Evolutionary conservation across 2,797 vertebrate species (phyloP).

Genomic region (Furcifer pardalis): DNA sequence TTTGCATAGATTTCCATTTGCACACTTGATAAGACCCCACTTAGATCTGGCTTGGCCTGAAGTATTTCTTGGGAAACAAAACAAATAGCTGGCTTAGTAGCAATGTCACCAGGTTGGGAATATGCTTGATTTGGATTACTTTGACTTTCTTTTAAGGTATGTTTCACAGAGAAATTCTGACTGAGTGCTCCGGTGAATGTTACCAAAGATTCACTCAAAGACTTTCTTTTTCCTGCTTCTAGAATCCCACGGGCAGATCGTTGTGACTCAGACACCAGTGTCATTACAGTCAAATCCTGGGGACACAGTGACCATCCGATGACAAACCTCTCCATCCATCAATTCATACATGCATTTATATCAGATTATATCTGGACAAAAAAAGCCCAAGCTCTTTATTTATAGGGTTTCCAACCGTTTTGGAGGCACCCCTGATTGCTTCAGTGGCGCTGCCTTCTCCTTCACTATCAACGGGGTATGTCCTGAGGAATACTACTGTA

Average conservation of each 20-base stretch:
- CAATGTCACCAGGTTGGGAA: not conserved
- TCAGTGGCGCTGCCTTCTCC: not conserved
- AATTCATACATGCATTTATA: not conserved
- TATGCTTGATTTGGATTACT: not conserved
- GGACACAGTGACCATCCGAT: constrained; percentile 20
- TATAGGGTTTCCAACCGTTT: not conserved
- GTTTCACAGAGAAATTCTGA: not conserved
- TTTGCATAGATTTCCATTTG: not conserved
- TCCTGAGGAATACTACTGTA: not conserved
- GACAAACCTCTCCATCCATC: not conserved
- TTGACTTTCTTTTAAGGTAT: not conserved
- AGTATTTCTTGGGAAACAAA: not conserved
- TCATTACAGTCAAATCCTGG: not conserved
- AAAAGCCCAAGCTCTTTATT: not conserved
- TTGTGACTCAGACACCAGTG: constrained; percentile 16
- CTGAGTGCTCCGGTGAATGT: not conserved
- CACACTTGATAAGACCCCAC: not conserved
- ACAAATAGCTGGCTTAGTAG: not conserved
- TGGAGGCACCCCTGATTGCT: not conserved
- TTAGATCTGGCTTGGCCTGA: not conserved
- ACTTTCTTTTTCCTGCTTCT: not conserved
- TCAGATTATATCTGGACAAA: constrained; percentile 11
- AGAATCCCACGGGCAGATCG: constrained; percentile 19
- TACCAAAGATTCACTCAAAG: not conserved
- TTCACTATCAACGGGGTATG: not conserved